phyloP scores from a whole-genome alignment of 2,888 invertebrate genomes.

The Crossocerus cetratus region DNA sequence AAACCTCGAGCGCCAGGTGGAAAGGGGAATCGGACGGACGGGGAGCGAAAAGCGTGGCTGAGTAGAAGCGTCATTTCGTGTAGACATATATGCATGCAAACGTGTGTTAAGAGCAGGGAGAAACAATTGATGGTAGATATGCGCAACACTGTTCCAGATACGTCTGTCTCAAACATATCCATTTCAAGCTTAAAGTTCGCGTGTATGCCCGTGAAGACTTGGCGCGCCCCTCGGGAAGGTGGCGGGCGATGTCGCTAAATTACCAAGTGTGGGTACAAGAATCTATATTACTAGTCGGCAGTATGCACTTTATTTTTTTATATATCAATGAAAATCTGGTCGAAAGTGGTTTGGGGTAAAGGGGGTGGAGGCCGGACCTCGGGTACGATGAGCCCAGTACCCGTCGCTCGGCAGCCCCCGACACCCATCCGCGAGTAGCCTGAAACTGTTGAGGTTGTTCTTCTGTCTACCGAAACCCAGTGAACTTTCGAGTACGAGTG shows the following conservation, averaged over 20 bases:
- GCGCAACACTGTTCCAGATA: conserved; percentile 4
- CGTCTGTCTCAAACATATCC: conserved; percentile 42
- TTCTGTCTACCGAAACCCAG: no score
- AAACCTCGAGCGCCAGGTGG: not conserved
- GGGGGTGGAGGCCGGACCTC: conserved; percentile 2
- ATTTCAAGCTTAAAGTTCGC: conserved; percentile 6
- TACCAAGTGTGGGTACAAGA: not conserved
- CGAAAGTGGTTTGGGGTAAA: not conserved
- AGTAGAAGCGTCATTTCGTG: not conserved
- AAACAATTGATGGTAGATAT: conserved; percentile 21
- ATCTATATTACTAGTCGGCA: not conserved
- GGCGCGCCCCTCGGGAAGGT: conserved; percentile 5
- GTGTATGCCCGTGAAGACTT: conserved; percentile 15
- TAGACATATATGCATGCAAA: conserved; percentile 21
- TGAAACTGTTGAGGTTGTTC: not conserved
- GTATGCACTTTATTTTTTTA: not conserved
- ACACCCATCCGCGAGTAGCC: not conserved
- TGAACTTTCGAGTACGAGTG: conserved; percentile 3
- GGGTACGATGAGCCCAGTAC: conserved; percentile 40
- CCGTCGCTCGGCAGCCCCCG: conserved; percentile 11
- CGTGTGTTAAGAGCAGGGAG: conserved; percentile 4
- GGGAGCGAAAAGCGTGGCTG: conserved; percentile 1
- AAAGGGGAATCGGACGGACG: not conserved
- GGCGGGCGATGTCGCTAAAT: not conserved
- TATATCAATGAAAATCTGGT: conserved; percentile 10